Base-by-base conservation (phyloP, 2,888 invertebrate species). In the Disparrhopalites patrizii region DNA sequence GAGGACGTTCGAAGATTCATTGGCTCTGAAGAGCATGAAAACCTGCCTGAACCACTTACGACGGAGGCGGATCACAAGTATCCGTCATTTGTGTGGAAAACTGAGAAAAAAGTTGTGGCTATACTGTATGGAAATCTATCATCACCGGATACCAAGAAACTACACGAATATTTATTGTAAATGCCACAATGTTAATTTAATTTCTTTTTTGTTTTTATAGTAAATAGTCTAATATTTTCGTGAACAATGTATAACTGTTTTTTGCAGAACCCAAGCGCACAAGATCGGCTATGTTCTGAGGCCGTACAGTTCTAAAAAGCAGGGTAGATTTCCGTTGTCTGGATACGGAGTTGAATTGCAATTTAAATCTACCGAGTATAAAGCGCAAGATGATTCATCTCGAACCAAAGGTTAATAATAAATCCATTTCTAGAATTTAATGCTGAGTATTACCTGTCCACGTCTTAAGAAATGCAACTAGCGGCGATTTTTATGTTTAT, bases 291-390 rank as follows among this genome's bases (percentile, higher is more conserved):
- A 97, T 81, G 84, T 96, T 64, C 82, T 94, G 47, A 83, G 99
- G 43, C 95, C 97, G 83, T 92, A 87, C 81, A 82, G 92, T 0
- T 86, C 87, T 83, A 90, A 90, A 79, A 76, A 77, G 64, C 67
- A 66, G 33, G 82, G 81, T 69, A 85, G 83, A 76, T 83, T 96
- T 3, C 84, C 92, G 1, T 82, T 99, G 23, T 94, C 96, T 3
- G 98, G 99, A 0, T 99, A 98, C 81, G 99, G 98, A 20, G 96
- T 99, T 0, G 99, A 99, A 79, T 81, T 99, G 58, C 96, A 98
- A 79, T 88, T 99, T 77, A 99, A 99, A 81, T 97, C 95, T 67
- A 99, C 98, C 0, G 99, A 99, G 79, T 99, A 99, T 78, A 99
- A 98, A 82, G 97, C 96, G 64, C 95, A 97, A 77, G 98, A 99